Conservation (phyloP, 2,888 invertebrate genomes). For the Coenonympha glycerion region DNA sequence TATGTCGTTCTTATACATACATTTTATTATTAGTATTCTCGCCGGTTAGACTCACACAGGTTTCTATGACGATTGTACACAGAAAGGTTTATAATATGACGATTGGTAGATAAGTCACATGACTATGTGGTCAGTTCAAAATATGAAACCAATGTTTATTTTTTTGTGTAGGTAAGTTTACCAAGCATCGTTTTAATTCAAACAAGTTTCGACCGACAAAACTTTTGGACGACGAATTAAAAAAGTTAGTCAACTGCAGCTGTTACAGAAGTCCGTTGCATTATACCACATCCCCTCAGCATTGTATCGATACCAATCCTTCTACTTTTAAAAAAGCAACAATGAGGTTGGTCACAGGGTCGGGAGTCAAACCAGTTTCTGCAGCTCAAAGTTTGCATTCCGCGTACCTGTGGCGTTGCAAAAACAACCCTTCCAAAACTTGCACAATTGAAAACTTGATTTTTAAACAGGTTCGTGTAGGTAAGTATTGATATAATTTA, state of each 20-base stretch:
- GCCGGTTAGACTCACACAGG: too few relatives aligned
- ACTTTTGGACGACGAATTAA: constrained; percentile 27
- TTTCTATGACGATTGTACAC: too few relatives aligned
- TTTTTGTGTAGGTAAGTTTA: background rate
- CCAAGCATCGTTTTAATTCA: background rate
- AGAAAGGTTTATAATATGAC: too few relatives aligned
- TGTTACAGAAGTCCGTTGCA: constrained; percentile 27
- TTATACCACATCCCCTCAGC: constrained; percentile 15
- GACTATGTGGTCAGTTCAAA: background rate
- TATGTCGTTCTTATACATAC: too few relatives aligned
- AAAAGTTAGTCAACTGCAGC: constrained; percentile 40
- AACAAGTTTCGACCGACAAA: constrained; percentile 3
- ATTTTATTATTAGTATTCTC: too few relatives aligned
- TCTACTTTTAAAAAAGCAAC: constrained; percentile 17
- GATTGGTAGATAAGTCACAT: background rate
- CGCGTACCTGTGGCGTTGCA: constrained; percentile 54
- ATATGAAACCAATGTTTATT: background rate
- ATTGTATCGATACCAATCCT: constrained; percentile 22
- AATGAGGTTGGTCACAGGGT: constrained; percentile 30
- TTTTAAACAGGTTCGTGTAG: too few relatives aligned
- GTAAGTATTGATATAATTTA: constrained; percentile 29
- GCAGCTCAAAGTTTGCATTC: constrained; percentile 62
- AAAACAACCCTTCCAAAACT: constrained; percentile 39
- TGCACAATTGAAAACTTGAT: constrained; percentile 42
- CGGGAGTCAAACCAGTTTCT: constrained; percentile 49